Conservation (phyloP, 2,888 invertebrate species). For the Drosophila mimica region DNA sequence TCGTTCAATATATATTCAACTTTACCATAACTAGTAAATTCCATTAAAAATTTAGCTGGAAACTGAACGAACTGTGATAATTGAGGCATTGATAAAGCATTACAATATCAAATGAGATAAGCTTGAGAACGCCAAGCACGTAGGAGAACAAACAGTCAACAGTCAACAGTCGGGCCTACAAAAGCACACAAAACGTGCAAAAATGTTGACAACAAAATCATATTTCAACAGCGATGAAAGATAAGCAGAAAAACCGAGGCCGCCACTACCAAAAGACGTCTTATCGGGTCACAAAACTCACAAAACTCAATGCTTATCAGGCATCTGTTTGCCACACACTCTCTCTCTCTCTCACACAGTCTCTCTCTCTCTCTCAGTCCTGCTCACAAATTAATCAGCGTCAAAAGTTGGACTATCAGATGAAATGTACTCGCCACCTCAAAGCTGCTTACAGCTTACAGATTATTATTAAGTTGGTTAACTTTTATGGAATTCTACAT, state of each 20-base stretch:
- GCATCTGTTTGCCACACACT: neutral
- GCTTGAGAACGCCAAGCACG: conserved; percentile 20
- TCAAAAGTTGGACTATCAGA: conserved; percentile 50
- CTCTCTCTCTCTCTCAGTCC: neutral
- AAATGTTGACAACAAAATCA: conserved; percentile 35
- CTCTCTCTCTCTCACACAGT: neutral
- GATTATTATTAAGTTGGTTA: conserved; percentile 58
- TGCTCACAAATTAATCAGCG: conserved; percentile 50
- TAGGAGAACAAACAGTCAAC: conserved; percentile 30
- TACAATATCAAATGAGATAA: conserved; percentile 27
- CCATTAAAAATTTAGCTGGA: neutral
- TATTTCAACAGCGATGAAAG: conserved; percentile 26
- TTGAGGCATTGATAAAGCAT: conserved; percentile 11
- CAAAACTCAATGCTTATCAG: conserved; percentile 41
- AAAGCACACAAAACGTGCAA: conserved; percentile 43
- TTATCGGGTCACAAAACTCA: conserved; percentile 43
- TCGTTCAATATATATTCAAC: neutral
- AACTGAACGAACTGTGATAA: conserved; percentile 2
- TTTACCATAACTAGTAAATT: neutral
- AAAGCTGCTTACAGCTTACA: conserved; percentile 27
- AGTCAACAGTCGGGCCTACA: conserved; percentile 37
- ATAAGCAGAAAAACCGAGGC: conserved; percentile 23
- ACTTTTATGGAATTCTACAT: conserved; percentile 47
- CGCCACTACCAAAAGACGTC: neutral
- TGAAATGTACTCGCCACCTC: conserved; percentile 39